These are phyloP conservation scores for Maniola hyperantus DNA, from an alignment of 2,888 invertebrate genomes.

Conservation along the genomic window DNA sequence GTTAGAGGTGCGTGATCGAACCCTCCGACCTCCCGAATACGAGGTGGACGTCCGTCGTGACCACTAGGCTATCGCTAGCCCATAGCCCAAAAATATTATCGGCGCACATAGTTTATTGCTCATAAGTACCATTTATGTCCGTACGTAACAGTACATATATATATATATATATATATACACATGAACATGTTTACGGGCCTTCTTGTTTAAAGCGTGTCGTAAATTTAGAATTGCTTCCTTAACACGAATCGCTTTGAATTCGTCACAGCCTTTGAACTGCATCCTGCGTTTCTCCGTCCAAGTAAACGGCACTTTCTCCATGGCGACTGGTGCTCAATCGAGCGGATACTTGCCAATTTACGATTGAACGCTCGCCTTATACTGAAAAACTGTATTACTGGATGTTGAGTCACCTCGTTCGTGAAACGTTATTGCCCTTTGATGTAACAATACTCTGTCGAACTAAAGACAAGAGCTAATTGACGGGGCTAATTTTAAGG, in stretches of 20 bases:
- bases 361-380: conserved; percentile 16
- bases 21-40: no score
- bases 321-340: conserved; percentile 38
- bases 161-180: no score
- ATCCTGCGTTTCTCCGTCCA: conserved; percentile 45
- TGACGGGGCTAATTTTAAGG: no score
- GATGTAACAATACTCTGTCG: not conserved
- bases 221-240: conserved; percentile 13
- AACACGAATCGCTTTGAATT: conserved; percentile 30
- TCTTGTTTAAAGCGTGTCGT: conserved; percentile 10
- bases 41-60: no score
- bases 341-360: conserved; percentile 29
- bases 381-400: not conserved
- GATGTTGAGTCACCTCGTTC: not conserved
- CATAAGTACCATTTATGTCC: conserved; percentile 2
- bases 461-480: not conserved
- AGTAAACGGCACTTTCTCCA: conserved; percentile 43
- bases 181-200: not conserved
- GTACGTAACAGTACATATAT: no score
- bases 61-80: no score
- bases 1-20: no score
- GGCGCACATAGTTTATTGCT: not conserved
- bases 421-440: conserved; percentile 1
- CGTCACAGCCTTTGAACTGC: conserved; percentile 39
- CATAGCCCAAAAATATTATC: not conserved